Evolutionary conservation across 2,888 invertebrate genomes (phyloP).

Genomic region (Orthonychiurus folsomi): DNA sequence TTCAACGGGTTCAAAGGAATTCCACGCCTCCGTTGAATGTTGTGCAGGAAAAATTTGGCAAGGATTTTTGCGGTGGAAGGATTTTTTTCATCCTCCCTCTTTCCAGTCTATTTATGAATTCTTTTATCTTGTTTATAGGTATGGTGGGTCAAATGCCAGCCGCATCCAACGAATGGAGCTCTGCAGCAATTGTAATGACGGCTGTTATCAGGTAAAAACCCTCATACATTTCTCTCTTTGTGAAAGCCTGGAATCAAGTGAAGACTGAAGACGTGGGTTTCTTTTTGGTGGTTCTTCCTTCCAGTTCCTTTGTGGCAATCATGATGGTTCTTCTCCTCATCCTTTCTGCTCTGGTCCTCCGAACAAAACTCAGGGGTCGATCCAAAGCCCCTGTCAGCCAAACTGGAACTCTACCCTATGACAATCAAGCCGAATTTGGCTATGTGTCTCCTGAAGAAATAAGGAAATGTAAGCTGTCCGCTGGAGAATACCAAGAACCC

Average conservation of each 20-base stretch:
- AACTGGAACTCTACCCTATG: slow-evolving; percentile 36
- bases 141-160: slow-evolving; percentile 32
- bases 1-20: too few species aligned
- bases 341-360: slow-evolving; percentile 32
- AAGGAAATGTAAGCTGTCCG: slow-evolving; percentile 38
- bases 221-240: too few species aligned
- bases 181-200: slow-evolving; percentile 36
- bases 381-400: slow-evolving; percentile 33
- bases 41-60: background rate
- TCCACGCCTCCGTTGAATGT: too few species aligned
- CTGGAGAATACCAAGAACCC: slow-evolving; percentile 39
- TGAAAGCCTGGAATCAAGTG: too few species aligned
- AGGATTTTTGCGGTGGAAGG: background rate
- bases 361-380: slow-evolving; percentile 28
- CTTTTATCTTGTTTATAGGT: slow-evolving; percentile 11
- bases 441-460: slow-evolving; percentile 37
- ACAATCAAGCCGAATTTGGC: slow-evolving; percentile 37
- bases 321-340: slow-evolving; percentile 37
- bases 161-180: slow-evolving; percentile 33
- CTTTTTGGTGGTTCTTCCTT: too few species aligned
- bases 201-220: too few species aligned
- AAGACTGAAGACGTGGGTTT: too few species aligned
- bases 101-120: background rate
- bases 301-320: slow-evolving; percentile 39
- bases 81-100: background rate